Evolutionary conservation across 2,888 invertebrate species (phyloP).

Genomic region (Microchrysa polita): DNA sequence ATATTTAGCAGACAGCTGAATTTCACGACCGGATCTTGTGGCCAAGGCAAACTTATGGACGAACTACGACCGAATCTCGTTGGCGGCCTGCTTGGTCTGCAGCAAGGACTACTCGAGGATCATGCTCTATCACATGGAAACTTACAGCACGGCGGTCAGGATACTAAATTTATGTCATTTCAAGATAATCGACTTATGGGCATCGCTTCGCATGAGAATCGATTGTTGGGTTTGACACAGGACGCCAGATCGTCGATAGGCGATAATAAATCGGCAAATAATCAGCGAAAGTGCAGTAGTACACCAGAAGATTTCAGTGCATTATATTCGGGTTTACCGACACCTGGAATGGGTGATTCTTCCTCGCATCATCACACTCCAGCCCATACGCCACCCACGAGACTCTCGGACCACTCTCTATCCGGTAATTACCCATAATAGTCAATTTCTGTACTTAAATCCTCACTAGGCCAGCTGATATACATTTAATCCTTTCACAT

Average conservation of each 20-base stretch:
- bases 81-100: slow-evolving; percentile 80
- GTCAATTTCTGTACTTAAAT: background rate
- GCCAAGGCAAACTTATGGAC: slow-evolving; percentile 86
- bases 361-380: slow-evolving; percentile 72
- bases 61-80: slow-evolving; percentile 85
- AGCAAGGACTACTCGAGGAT: slow-evolving; percentile 81
- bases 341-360: slow-evolving; percentile 65
- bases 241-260: slow-evolving; percentile 65
- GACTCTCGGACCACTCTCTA: slow-evolving; percentile 69
- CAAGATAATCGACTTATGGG: slow-evolving; percentile 66
- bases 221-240: slow-evolving; percentile 63
- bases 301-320: slow-evolving; percentile 90
- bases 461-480: slow-evolving; percentile 8
- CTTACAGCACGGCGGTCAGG: slow-evolving; percentile 65
- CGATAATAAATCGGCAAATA: slow-evolving; percentile 67
- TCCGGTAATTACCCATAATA: slow-evolving; percentile 65
- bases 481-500: background rate
- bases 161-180: slow-evolving; percentile 66
- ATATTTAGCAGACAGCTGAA: slow-evolving; percentile 90
- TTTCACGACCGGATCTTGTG: slow-evolving; percentile 76
- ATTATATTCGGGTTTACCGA: slow-evolving; percentile 75
- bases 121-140: slow-evolving; percentile 69
- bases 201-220: slow-evolving; percentile 63
- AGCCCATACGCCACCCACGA: slow-evolving; percentile 75
- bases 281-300: slow-evolving; percentile 79